Percentiles rank a stretch among this genome's conserved stretches.
These are phyloP conservation scores for Desmodus rotundus DNA, from an alignment of 2,113 vertebrate genomes.

Conservation along the genomic window DNA sequence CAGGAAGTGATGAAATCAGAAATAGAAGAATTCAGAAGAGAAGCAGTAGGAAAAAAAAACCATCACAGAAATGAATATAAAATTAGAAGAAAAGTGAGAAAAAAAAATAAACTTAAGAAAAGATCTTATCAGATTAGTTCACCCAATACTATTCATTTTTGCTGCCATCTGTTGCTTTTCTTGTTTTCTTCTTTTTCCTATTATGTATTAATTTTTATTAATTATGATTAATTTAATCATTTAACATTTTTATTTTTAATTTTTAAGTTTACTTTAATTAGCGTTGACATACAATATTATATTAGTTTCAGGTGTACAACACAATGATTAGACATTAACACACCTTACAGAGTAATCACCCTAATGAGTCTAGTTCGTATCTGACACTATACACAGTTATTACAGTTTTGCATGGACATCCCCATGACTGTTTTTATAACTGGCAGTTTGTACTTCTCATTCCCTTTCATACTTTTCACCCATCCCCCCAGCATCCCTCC, in stretches of 20 bases:
- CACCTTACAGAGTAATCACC: not conserved
- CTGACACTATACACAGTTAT: not conserved
- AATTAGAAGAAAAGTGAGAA: not conserved
- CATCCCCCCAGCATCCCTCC: not conserved
- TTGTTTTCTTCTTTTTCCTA: not conserved
- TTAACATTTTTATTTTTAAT: not conserved
- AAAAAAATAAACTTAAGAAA: not conserved
- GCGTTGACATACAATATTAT: not conserved
- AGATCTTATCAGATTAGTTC: not conserved
- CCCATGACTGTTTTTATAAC: not conserved
- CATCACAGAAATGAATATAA: slow-evolving; percentile 15
- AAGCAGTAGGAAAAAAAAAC: not conserved
- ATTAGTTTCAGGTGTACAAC: not conserved
- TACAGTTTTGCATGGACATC: not conserved
- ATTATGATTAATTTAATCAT: not conserved
- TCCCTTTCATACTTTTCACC: not conserved
- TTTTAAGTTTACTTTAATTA: not conserved
- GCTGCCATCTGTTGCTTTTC: not conserved
- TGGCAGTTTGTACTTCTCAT: not conserved
- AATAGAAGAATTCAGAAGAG: not conserved
- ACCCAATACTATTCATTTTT: not conserved
- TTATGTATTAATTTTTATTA: not conserved
- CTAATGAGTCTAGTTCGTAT: not conserved
- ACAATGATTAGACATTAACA: not conserved
- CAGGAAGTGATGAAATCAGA: not conserved